phyloP scores from a whole-genome alignment of 1,140 invertebrate genomes.

The Coptotermes formosanus region DNA sequence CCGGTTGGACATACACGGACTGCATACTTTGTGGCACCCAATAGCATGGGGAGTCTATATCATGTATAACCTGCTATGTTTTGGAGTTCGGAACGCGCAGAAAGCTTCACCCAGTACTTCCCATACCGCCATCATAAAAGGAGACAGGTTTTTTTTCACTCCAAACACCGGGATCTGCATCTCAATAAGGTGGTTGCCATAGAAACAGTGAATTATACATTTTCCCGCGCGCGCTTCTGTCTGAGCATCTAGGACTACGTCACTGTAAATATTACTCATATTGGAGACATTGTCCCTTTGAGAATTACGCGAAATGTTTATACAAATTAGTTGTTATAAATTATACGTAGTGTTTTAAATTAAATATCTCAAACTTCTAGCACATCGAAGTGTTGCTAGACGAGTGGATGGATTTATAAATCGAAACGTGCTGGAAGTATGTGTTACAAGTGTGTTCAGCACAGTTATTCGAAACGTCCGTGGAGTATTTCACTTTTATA shows the following conservation, averaged over 20 bases:
- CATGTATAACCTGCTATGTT: background rate
- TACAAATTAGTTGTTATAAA: too few relatives aligned
- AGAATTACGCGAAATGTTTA: too few relatives aligned
- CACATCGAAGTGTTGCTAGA: too few relatives aligned
- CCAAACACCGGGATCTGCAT: constrained; percentile 13
- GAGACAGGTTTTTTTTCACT: background rate
- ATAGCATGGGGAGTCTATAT: background rate
- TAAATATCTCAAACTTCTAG: too few relatives aligned
- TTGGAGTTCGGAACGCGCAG: background rate
- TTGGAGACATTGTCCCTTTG: background rate
- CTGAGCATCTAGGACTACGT: background rate
- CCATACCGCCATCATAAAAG: background rate
- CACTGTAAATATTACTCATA: constrained; percentile 9
- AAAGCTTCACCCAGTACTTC: background rate
- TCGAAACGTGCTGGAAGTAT: too few relatives aligned
- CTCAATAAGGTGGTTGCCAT: constrained; percentile 10
- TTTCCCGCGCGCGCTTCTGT: background rate
- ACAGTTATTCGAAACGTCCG: too few relatives aligned
- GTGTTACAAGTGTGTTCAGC: too few relatives aligned
- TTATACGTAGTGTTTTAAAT: too few relatives aligned
- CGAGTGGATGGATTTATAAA: too few relatives aligned
- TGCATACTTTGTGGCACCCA: background rate
- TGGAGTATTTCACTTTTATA: too few relatives aligned
- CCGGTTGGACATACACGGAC: too few relatives aligned
- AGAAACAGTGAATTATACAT: constrained; percentile 19